These are phyloP conservation scores for chimpanzee (Pan troglodytes) DNA, from an alignment of 2,113 vertebrate species.

Conservation along the genomic window DNA sequence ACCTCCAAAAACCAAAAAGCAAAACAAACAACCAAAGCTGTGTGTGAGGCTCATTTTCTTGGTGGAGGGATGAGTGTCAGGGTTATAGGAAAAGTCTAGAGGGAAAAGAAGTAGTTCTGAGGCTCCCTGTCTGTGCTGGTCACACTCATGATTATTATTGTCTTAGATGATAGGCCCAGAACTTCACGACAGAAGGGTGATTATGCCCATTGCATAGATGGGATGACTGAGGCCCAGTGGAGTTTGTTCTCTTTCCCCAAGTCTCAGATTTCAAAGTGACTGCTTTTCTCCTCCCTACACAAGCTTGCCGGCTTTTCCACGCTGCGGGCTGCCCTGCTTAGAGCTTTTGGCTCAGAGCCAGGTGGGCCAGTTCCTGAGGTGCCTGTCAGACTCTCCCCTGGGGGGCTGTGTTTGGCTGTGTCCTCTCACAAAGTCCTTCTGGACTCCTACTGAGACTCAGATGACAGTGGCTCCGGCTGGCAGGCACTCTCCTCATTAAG, in stretches of 20 bases:
- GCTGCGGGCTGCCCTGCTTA: accelerated
- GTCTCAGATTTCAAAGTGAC: neutral
- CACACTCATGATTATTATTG: no score
- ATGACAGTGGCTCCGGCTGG: neutral
- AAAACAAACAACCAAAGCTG: neutral
- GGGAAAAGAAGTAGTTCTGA: neutral
- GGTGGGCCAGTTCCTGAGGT: no score
- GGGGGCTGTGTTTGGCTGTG: neutral
- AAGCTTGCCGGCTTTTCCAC: neutral
- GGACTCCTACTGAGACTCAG: neutral
- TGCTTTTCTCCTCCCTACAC: neutral
- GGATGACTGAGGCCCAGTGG: neutral
- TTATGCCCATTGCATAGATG: neutral
- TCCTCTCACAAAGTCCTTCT: neutral
- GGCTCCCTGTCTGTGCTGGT: neutral
- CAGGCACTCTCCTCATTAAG: neutral
- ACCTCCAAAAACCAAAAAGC: neutral
- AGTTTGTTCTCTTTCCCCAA: neutral
- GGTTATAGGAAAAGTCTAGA: neutral
- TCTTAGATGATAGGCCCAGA: neutral
- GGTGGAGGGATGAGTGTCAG: neutral
- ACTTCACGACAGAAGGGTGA: accelerated
- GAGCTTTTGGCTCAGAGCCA: neutral
- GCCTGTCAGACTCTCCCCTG: neutral
- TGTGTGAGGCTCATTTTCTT: neutral